Base-by-base conservation (phyloP, 2,797 vertebrate species). In the Ctenopoma kingsleyae region DNA sequence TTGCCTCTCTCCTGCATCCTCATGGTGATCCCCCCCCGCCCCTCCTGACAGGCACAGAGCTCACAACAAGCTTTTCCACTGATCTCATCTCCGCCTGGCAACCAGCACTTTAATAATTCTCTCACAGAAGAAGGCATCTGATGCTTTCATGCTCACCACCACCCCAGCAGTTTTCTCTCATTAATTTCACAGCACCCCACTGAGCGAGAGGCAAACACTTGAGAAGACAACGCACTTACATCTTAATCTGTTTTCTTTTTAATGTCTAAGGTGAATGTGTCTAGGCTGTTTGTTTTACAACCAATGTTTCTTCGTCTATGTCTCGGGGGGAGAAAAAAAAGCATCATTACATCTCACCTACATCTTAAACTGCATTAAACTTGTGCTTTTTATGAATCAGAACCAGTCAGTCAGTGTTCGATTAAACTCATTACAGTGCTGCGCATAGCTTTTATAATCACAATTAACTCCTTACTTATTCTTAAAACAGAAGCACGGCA, bases 51-150 rank as follows among this genome's bases (percentile, higher is more conserved):
- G 8, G 66, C 65, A 65, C 16, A 12, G 58, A 73, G 64, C 32
- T 67, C 76, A 64, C 54, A n/a, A 74, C n/a, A 52, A 75, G 62
- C 71, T 57, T 55, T 76, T 56, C 71, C 79, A 81, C 83, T 84
- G 80, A 83, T 85, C 71, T 82, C 62, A 63, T 85, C 84, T 78
- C 71, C 66, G 76, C 76, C 71, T 54, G 82, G 80, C 81, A 85
- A 85, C 62, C 64, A 52, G 68, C 61, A 58, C 80, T 87, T 92
- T 74, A 91, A 92, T 89, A 88, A 90, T 90, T 89, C 86, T 87
- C 86, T 90, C 81, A 85, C 88, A 76, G 60, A 67, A 67, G 74
- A 61, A 68, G 57, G 76, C 48, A 66, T 75, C 41, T 81, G 85
- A 84, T 64, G 77, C 87, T 66, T 85, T 81, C 61, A 69, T 84